A percentile compares a stretch with the other conserved stretches of the same genome.
Conservation (phyloP, 2,797 vertebrate genomes). For the Calcarius lapponicus region DNA sequence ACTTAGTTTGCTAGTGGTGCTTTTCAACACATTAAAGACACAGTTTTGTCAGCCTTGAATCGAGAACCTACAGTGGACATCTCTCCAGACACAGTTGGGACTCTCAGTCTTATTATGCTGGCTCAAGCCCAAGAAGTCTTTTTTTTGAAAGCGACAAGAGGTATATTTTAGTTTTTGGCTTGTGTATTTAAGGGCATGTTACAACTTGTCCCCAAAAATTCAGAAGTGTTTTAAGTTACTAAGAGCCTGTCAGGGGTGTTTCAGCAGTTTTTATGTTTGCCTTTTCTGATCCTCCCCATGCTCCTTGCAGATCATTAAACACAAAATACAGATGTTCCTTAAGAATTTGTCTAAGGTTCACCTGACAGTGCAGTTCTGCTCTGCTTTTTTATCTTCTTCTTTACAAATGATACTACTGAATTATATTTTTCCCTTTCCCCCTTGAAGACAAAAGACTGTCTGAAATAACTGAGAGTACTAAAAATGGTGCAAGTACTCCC, state of each 20-base stretch:
- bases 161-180: slow-evolving; percentile 69
- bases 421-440: not conserved
- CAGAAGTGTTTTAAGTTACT: not conserved
- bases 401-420: not conserved
- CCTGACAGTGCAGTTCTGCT: not conserved
- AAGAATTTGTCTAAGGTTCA: not conserved
- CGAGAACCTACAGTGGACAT: slow-evolving; percentile 97
- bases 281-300: not conserved
- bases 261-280: not conserved
- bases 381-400: not conserved
- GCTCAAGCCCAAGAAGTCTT: slow-evolving; percentile 99
- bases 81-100: slow-evolving; percentile 93
- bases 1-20: slow-evolving; percentile 93
- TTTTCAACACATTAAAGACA: slow-evolving; percentile 97
- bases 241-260: not conserved
- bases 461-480: not conserved
- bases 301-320: not conserved
- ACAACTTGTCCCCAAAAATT: not conserved
- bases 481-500: not conserved
- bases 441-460: not conserved
- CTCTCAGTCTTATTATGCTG: slow-evolving; percentile 95
- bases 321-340: not conserved
- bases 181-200: not conserved
- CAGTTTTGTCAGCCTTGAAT: slow-evolving; percentile 91
- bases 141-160: slow-evolving; percentile 96